Evolutionary conservation across 2,113 vertebrate species (phyloP), one percentile per base, ranked within the genome.

Genomic region (Tautogolabrus adspersus): DNA sequence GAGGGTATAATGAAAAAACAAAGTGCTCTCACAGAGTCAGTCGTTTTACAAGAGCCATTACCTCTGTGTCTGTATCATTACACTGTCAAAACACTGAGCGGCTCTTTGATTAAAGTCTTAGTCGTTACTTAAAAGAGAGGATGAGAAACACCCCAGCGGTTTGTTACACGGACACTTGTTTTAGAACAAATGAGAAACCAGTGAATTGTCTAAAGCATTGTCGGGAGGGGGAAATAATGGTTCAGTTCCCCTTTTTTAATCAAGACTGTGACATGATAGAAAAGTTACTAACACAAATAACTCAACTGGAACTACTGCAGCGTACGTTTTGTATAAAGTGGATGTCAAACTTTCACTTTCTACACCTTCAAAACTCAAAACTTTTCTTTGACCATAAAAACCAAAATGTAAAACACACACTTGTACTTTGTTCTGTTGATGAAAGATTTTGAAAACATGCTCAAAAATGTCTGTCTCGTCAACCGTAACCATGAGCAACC

Each of bases 91-190:
- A 75, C 75, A 68, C 72, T 42, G 60, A 61, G 75, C 70, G 19
- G 18, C 66, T 71, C 66, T 87, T 82, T 87, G 82, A 88, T 90
- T 90, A 85, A 86, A 86, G 60, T 54, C 66, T 83, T 75, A 57
- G 67, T 47, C 61, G 60, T 83, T 76, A 75, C 75, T 85, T 66
- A 68, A 66, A 70, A 62, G 63, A 47, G 37, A 66, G 37, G 46
- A 67, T 54, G 42, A 66, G 67, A 68, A 49, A 74, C 73, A 72
- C 44, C 30, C 30, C 34, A 11, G 57, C 51, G 73, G 61, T 60
- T 81, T 66, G 69, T 54, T 56, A 15, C 60, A 9, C 38, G 46
- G 67, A 77, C 72, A 77, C 61, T 54, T 57, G 30, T 79, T 73
- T 64, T 19, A 72, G 59, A 70, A 56, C 67, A 67, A 87, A 85